phyloP scores from a whole-genome alignment of 2,888 invertebrate genomes.

The Mantis religiosa region DNA sequence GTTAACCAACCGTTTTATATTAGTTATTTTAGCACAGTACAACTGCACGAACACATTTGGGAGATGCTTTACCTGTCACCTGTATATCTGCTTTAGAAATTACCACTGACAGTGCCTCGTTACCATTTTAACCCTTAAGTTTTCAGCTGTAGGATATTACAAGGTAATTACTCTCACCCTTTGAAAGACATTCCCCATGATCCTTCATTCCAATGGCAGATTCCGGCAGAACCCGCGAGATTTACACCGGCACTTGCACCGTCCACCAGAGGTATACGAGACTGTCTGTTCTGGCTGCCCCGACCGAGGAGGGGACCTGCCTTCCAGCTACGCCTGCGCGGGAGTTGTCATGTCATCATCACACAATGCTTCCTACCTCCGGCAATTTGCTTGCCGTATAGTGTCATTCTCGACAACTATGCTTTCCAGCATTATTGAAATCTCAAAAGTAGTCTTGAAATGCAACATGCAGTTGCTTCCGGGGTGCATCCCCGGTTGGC shows the following conservation, averaged over 20 bases:
- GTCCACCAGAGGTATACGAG: background rate
- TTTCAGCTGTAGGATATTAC: background rate
- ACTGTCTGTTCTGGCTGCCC: background rate
- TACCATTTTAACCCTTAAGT: background rate
- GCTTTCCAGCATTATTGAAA: background rate
- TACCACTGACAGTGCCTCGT: background rate
- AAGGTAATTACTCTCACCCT: slow-evolving; percentile 24
- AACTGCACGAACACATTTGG: background rate
- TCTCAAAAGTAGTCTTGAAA: background rate
- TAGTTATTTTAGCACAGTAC: background rate
- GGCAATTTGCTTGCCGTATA: background rate
- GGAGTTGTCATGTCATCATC: background rate
- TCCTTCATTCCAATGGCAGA: slow-evolving; percentile 26
- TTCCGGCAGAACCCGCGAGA: background rate
- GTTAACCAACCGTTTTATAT: background rate
- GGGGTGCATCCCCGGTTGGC: background rate
- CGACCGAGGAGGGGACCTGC: background rate
- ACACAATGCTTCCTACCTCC: background rate
- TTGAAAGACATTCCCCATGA: slow-evolving; percentile 32
- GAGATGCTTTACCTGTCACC: background rate
- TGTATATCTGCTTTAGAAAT: background rate
- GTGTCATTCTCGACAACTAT: background rate
- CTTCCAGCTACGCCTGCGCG: background rate
- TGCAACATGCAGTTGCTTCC: background rate
- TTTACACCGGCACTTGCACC: background rate